Percentiles rank a stretch among this genome's conserved stretches.
phyloP scores from a whole-genome alignment of 2,113 vertebrate genomes.

The Rattus norvegicus region GRCr8 NC_086028.1:46625001-46625500 shows the following conservation, averaged over 20 bases:
- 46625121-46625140: neutral
- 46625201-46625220: neutral
- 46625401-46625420: neutral
- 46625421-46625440: neutral
- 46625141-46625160: neutral
- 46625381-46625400: neutral
- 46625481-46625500: neutral
- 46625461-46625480: neutral
- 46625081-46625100: slow-evolving; percentile 50
- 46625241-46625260: neutral
- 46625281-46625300: neutral
- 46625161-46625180: neutral
- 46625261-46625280: too few relatives aligned
- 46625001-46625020: slow-evolving; percentile 83
- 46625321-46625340: neutral
- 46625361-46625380: neutral
- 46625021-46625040: neutral
- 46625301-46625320: neutral
- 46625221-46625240: neutral
- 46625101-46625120: neutral
- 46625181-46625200: neutral
- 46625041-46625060: slow-evolving; percentile 63
- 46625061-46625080: slow-evolving; percentile 65
- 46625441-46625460: neutral
- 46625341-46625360: neutral